Conservation (phyloP, 2,113 vertebrate species). For the Mungos mungo region DNA sequence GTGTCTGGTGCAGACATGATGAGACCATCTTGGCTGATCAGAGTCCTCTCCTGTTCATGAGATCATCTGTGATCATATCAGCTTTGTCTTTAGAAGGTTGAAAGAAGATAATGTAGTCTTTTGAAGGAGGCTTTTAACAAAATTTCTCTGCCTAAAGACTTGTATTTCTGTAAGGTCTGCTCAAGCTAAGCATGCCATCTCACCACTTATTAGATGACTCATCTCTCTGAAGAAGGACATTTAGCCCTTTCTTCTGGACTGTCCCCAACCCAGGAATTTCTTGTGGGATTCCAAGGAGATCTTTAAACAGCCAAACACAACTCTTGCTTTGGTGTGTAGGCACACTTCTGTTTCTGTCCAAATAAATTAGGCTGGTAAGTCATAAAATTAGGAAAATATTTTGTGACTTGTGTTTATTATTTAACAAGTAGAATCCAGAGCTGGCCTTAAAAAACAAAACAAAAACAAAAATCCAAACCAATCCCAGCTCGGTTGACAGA, state of each 20-base stretch:
- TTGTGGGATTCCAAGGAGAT: conserved; percentile 38
- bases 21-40: neutral
- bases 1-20: neutral
- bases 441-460: conserved; percentile 35
- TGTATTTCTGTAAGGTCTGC: neutral
- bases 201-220: neutral
- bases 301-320: conserved; percentile 37
- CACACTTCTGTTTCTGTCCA: conserved; percentile 57
- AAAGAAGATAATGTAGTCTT: neutral
- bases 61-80: neutral
- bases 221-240: conserved; percentile 3
- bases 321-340: conserved; percentile 49
- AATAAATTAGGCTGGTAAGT: conserved; percentile 52
- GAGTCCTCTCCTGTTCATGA: neutral
- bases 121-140: neutral
- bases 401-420: conserved; percentile 57
- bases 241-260: neutral
- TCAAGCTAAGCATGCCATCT: neutral
- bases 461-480: neutral
- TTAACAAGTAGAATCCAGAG: conserved; percentile 56
- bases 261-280: neutral
- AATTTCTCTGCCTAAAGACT: neutral
- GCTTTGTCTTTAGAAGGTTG: neutral
- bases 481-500: neutral
- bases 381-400: conserved; percentile 61